Conservation (phyloP, 2,888 invertebrate species). For the Cylloceria caligata region DNA sequence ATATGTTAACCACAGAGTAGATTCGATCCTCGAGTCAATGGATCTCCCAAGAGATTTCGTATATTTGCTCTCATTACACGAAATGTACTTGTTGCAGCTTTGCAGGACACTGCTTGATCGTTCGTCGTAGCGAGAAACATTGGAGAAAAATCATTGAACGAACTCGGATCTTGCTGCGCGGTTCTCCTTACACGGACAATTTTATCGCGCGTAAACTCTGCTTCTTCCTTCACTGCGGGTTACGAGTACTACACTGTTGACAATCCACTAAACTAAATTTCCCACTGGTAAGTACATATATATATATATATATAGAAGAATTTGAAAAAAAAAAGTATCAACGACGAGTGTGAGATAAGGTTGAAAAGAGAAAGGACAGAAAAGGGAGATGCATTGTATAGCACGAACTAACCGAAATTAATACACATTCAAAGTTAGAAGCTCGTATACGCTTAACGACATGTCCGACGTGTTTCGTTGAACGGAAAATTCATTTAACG, state of each 20-base stretch:
- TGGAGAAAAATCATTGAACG: neutral
- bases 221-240: neutral
- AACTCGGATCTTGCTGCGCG: neutral
- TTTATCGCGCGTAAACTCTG: neutral
- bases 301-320: too few species aligned
- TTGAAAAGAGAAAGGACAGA: neutral
- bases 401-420: neutral
- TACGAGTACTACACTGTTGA: neutral
- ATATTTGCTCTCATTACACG: neutral
- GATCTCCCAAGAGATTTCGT: neutral
- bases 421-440: neutral
- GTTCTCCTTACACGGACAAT: neutral
- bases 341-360: neutral
- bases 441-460: neutral
- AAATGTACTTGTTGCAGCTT: slow-evolving; percentile 79
- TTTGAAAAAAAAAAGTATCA: too few species aligned
- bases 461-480: slow-evolving; percentile 27
- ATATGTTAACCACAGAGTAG: neutral
- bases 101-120: slow-evolving; percentile 24
- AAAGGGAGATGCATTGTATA: too few species aligned
- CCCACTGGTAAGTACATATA: neutral
- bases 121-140: slow-evolving; percentile 20
- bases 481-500: slow-evolving; percentile 69
- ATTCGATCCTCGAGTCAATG: neutral
- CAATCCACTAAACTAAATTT: neutral